Base-by-base conservation (phyloP, 2,888 invertebrate genomes). In the Stictocephala bisonia region DNA sequence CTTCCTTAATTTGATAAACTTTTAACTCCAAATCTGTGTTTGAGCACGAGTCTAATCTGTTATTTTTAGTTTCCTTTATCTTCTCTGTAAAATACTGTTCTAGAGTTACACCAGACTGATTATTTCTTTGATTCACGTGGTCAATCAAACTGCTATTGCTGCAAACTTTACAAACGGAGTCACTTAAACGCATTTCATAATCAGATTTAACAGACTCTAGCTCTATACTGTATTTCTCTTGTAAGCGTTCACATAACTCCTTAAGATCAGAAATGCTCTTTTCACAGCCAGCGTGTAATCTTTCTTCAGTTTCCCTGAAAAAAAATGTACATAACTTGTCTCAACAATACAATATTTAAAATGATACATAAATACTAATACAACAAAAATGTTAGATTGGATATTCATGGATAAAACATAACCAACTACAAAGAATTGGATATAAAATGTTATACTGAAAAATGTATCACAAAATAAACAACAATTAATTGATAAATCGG, bases 11-110 rank as follows among this genome's bases (percentile, higher is more conserved):
- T 35, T 71, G 74, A n/a, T 60, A 24, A 51, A 71, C 74, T 26
- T 64, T 56, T 11, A 74, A 26, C 13, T 74, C 74, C 24, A 74
- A 40, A 31, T 74, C 71, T 48, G 67, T 71, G 9, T 66, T 67
- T 15, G 53, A 20, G 29, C 27, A 26, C 3, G 27, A 44, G 0
- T 26, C 26, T 15, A 44, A 18, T 3, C 29, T 44, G 9, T 27
- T 69, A 20, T 72, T 29, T 27, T 72, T 58, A 13, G 72, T n/a
- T n/a, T 74, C 58, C 29, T 72, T 51, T 24, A 74, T 68, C 64
- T 74, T 74, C 51, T 41, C 68, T 1, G 72, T 35, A 50, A 72
- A 74, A 60, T 74, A 72, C 11, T 60, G 56, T 60, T 74, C 74
- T 18, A 74, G 60, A n/a, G 48, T 15, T 26, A 67, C 48, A 13